These are phyloP conservation scores for Rhinatrema bivittatum DNA, from an alignment of 2,797 vertebrate genomes.

Conservation along the genomic window DNA sequence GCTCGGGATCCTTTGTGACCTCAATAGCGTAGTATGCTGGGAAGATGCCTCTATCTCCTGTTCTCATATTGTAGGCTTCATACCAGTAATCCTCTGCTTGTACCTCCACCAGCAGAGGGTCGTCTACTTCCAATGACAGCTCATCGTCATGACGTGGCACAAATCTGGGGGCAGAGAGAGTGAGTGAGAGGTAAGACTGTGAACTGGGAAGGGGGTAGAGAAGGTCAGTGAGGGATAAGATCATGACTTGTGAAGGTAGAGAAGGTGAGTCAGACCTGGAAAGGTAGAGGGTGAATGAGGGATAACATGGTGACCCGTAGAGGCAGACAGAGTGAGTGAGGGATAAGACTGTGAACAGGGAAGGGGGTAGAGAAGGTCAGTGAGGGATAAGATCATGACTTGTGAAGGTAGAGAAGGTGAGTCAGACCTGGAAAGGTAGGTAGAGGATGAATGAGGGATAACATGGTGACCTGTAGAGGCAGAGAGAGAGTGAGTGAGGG, in stretches of 20 bases:
- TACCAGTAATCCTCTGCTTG: conserved; percentile 96
- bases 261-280: too few relatives aligned
- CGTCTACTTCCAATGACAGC: conserved; percentile 89
- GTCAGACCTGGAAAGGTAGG: too few relatives aligned
- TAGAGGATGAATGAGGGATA: not conserved
- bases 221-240: too few relatives aligned
- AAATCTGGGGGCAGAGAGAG: conserved; percentile 62
- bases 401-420: too few relatives aligned
- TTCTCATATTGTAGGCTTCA: conserved; percentile 95
- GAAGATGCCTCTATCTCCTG: conserved; percentile 79
- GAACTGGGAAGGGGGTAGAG: not conserved
- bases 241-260: too few relatives aligned
- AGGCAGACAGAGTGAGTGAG: too few relatives aligned
- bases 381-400: too few relatives aligned
- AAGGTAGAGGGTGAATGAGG: not conserved
- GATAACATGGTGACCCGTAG: too few relatives aligned
- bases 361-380: not conserved
- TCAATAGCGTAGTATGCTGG: conserved; percentile 91
- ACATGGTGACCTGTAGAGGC: too few relatives aligned
- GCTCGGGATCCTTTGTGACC: conserved; percentile 78
- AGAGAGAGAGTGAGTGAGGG: too few relatives aligned
- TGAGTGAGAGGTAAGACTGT: not conserved
- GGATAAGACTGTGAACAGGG: too few relatives aligned
- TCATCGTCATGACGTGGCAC: conserved; percentile 90
- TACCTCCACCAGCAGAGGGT: conserved; percentile 87